phyloP scores from a whole-genome alignment of 2,888 invertebrate species.

The Lasioglossum pauxillum region DNA sequence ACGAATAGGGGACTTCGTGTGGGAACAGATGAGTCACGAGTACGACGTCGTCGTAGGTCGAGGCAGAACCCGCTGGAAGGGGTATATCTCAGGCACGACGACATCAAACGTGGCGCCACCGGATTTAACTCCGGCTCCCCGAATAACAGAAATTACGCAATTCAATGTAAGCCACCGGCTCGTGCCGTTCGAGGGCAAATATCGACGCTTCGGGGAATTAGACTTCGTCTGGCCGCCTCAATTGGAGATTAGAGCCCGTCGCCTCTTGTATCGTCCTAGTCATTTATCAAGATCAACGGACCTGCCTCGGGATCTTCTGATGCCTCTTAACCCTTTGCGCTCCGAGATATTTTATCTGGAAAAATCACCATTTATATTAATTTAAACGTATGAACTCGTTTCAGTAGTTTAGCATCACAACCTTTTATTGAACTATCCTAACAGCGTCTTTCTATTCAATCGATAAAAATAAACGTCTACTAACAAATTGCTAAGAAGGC shows the following conservation, averaged over 20 bases:
- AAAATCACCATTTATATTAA: too few species aligned
- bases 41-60: conserved; percentile 61
- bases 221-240: neutral
- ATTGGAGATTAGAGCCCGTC: neutral
- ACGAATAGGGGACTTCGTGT: conserved; percentile 31
- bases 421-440: too few species aligned
- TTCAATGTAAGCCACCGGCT: neutral
- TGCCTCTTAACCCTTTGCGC: neutral
- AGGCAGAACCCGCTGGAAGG: conserved; percentile 56
- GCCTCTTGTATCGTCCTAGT: neutral
- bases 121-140: neutral
- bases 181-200: neutral
- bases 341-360: too few species aligned
- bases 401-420: too few species aligned
- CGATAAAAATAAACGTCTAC: neutral
- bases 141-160: neutral
- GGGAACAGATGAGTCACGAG: conserved; percentile 69
- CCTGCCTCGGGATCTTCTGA: neutral
- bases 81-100: conserved; percentile 60
- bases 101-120: neutral
- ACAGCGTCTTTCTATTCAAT: too few species aligned
- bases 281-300: neutral
- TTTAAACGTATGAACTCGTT: too few species aligned
- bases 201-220: neutral
- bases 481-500: neutral